Evolutionary conservation across 2,113 vertebrate genomes (phyloP).

Genomic region (Danio rerio): GRCz12tu NC_133198.1:35798001-35798500

Average conservation of each 20-base stretch:
- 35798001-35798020: constrained; percentile 17
- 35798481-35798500: not conserved
- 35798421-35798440: too few relatives aligned
- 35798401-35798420: too few relatives aligned
- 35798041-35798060: not conserved
- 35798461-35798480: not conserved
- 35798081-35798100: too few relatives aligned
- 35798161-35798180: constrained; percentile 53
- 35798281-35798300: constrained; percentile 61
- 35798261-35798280: constrained; percentile 66
- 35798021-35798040: constrained; percentile 6
- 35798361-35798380: too few relatives aligned
- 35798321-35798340: too few relatives aligned
- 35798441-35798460: too few relatives aligned
- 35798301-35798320: constrained; percentile 45
- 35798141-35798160: constrained; percentile 50
- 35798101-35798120: too few relatives aligned
- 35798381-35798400: too few relatives aligned
- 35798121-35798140: constrained; percentile 24
- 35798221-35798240: constrained; percentile 47
- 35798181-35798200: constrained; percentile 44
- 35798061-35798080: too few relatives aligned
- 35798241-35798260: constrained; percentile 72
- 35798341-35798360: too few relatives aligned
- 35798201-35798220: constrained; percentile 27